Percentiles rank a stretch among this genome's conserved stretches.
These are phyloP conservation scores for Drosophila elegans DNA, from an alignment of 1,140 invertebrate genomes.

Conservation along the genomic window DNA sequence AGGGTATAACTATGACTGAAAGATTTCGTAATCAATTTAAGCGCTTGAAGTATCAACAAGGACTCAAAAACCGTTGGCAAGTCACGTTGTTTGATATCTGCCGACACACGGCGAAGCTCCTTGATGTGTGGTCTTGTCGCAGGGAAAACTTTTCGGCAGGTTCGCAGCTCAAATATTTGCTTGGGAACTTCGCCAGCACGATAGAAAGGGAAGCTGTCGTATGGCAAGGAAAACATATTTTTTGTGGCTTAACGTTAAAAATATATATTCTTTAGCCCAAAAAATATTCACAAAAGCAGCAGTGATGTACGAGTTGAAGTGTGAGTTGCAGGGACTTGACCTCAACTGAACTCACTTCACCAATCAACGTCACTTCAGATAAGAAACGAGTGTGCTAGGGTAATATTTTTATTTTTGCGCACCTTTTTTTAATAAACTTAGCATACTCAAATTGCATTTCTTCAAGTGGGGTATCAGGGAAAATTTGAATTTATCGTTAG, in stretches of 20 bases:
- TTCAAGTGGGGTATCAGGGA: neutral
- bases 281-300: slow-evolving; percentile 15
- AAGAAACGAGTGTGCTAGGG: slow-evolving; percentile 9
- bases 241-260: slow-evolving; percentile 27
- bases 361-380: slow-evolving; percentile 33
- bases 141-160: slow-evolving; percentile 31
- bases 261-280: slow-evolving; percentile 6
- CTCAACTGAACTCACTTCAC: slow-evolving; percentile 30
- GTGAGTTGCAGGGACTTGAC: slow-evolving; percentile 15
- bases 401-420: slow-evolving; percentile 3
- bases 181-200: slow-evolving; percentile 8
- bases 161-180: slow-evolving; percentile 36
- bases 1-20: slow-evolving; percentile 28
- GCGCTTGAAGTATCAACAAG: slow-evolving; percentile 46
- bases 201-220: neutral
- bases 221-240: slow-evolving; percentile 20
- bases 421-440: slow-evolving; percentile 13
- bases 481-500: neutral
- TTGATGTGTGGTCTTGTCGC: slow-evolving; percentile 25
- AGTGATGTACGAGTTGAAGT: slow-evolving; percentile 28
- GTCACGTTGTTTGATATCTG: slow-evolving; percentile 43
- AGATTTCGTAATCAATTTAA: slow-evolving; percentile 49
- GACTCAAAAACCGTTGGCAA: slow-evolving; percentile 36
- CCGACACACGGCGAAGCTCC: slow-evolving; percentile 7
- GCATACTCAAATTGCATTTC: slow-evolving; percentile 23